These are phyloP conservation scores for Polylopha cassiicola DNA, from an alignment of 2,888 invertebrate species.

Conservation along the genomic window DNA sequence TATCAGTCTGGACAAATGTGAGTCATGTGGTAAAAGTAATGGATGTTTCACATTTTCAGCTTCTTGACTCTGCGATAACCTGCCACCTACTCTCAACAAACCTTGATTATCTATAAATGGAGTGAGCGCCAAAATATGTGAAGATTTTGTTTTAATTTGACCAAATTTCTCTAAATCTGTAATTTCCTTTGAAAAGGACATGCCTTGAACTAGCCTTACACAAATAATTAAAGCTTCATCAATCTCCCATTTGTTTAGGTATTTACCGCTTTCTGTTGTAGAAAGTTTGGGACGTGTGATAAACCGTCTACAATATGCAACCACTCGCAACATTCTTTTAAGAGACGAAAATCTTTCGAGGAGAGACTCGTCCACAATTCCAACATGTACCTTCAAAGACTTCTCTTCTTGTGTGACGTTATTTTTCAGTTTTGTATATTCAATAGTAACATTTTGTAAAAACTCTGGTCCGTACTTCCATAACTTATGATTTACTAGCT, in stretches of 20 bases:
- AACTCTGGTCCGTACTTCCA: no score
- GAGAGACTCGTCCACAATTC: no score
- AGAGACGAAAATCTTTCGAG: no score
- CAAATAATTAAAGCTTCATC: constrained; percentile 7
- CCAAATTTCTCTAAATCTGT: constrained; percentile 4
- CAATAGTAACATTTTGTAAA: no score
- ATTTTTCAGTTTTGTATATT: no score
- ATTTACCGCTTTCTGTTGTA: no score
- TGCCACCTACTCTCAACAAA: constrained; percentile 16
- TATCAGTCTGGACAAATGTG: constrained; percentile 18
- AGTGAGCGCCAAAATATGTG: constrained; percentile 8
- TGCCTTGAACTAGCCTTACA: constrained; percentile 7
- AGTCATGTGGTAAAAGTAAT: constrained; percentile 20
- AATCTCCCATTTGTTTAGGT: constrained; percentile 7
- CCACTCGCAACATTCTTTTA: no score
- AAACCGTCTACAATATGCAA: constrained; percentile 18
- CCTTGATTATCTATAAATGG: constrained; percentile 17
- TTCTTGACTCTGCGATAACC: neutral
- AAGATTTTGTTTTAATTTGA: constrained; percentile 6
- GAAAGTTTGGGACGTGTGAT: no score
- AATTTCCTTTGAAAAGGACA: neutral
- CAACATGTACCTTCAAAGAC: no score
- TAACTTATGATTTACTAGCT: no score
- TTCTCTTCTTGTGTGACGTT: no score
- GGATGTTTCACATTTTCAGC: constrained; percentile 20